Evolutionary conservation across 2,797 vertebrate genomes (phyloP).

Genomic region (Sitta carolinensis): DNA sequence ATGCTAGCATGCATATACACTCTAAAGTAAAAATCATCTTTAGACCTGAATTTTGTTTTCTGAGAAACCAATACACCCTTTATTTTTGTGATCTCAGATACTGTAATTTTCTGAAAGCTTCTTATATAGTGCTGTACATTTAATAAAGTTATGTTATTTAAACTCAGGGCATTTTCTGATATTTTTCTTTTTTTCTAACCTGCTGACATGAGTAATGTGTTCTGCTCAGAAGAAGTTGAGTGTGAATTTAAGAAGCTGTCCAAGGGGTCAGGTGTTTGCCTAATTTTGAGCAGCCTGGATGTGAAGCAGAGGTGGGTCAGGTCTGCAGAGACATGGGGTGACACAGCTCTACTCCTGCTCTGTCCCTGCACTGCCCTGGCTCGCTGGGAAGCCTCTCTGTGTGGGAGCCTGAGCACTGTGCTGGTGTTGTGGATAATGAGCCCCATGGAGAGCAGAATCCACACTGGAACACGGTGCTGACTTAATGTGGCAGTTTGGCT

Average conservation of each 20-base stretch:
- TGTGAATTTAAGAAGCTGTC: background rate
- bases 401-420: rapidly evolving
- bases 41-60: background rate
- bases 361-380: background rate
- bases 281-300: background rate
- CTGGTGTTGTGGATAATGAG: background rate
- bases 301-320: background rate
- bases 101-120: background rate
- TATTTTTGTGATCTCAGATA: background rate
- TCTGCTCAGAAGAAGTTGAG: background rate
- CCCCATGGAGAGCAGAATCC: background rate
- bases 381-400: rapidly evolving
- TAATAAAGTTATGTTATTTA: background rate
- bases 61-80: background rate
- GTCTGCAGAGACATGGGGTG: background rate
- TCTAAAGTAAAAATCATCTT: background rate
- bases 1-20: background rate
- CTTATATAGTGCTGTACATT: background rate
- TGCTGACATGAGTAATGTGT: background rate
- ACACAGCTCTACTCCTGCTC: background rate
- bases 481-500: background rate
- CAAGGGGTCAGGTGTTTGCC: background rate
- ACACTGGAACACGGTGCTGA: background rate
- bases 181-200: background rate
- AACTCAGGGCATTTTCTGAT: background rate